Percentiles rank a stretch among this genome's conserved stretches.
Conservation (phyloP, 2,797 vertebrate genomes). For the Apogon talboti region DNA sequence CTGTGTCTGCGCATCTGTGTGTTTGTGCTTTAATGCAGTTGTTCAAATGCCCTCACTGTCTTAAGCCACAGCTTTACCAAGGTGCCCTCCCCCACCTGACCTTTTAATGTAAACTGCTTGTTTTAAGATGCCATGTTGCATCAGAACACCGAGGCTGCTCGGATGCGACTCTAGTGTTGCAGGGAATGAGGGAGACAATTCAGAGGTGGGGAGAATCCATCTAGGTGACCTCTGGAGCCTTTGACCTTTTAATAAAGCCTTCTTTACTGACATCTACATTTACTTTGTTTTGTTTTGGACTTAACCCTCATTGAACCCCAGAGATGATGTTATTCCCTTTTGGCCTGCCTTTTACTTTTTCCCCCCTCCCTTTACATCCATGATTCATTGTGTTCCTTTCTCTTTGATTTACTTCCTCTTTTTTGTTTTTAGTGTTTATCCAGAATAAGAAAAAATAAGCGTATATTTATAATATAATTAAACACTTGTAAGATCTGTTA, state of each 20-base stretch:
- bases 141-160: constrained; percentile 63
- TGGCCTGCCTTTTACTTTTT: constrained; percentile 65
- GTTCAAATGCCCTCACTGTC: constrained; percentile 47
- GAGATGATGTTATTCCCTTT: constrained; percentile 27
- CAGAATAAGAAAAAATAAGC: too few species aligned
- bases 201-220: constrained; percentile 67
- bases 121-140: constrained; percentile 81
- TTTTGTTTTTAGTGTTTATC: constrained; percentile 1
- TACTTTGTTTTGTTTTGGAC: constrained; percentile 63
- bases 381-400: constrained; percentile 8
- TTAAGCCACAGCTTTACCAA: constrained; percentile 41
- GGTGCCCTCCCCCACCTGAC: constrained; percentile 72
- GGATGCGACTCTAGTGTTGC: constrained; percentile 59
- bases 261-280: constrained; percentile 70
- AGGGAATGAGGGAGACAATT: constrained; percentile 67
- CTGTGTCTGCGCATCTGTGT: constrained; percentile 14
- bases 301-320: constrained; percentile 65
- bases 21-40: constrained; percentile 35
- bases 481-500: too few species aligned
- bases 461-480: too few species aligned
- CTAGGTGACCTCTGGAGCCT: constrained; percentile 70
- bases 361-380: neutral
- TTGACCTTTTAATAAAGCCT: constrained; percentile 78
- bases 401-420: constrained; percentile 1
- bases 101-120: constrained; percentile 80